Evolutionary conservation across 2,888 invertebrate genomes (phyloP).

Genomic region (Acanthoscelides obtectus): DNA sequence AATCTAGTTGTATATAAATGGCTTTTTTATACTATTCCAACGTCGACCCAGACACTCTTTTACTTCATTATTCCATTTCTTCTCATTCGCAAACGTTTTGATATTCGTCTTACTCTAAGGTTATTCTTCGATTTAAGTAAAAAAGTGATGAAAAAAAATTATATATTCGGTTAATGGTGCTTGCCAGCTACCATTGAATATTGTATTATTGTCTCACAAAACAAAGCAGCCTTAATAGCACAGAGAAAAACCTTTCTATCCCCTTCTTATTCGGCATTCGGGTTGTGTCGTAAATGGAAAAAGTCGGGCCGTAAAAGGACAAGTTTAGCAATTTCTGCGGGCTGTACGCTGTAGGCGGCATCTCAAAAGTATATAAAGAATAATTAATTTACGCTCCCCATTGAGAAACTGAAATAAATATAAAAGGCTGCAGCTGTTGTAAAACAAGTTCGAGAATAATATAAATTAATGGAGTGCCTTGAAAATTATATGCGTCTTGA

Average conservation of each 20-base stretch:
- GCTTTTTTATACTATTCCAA: too few species aligned
- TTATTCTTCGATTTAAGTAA: too few species aligned
- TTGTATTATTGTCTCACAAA: background rate
- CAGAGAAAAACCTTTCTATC: constrained; percentile 1
- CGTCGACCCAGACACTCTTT: too few species aligned
- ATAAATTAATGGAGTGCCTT: too few species aligned
- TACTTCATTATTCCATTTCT: too few species aligned
- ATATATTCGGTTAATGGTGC: too few species aligned
- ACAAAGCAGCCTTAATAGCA: background rate
- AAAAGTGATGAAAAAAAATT: too few species aligned
- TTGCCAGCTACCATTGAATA: background rate
- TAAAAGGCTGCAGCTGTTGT: background rate
- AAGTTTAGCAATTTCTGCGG: constrained; percentile 16
- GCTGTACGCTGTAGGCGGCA: background rate
- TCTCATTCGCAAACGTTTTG: too few species aligned
- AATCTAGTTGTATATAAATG: too few species aligned
- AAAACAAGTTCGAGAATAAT: too few species aligned
- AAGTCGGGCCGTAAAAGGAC: constrained; percentile 16
- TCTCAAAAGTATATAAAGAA: constrained; percentile 9
- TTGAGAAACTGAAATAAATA: background rate
- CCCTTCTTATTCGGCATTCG: constrained; percentile 16
- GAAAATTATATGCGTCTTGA: too few species aligned
- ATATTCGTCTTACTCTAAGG: too few species aligned
- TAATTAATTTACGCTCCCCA: constrained; percentile 9
- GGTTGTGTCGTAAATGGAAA: constrained; percentile 13